phyloP scores from a whole-genome alignment of 2,888 invertebrate species.

The Xestia c-nigrum region DNA sequence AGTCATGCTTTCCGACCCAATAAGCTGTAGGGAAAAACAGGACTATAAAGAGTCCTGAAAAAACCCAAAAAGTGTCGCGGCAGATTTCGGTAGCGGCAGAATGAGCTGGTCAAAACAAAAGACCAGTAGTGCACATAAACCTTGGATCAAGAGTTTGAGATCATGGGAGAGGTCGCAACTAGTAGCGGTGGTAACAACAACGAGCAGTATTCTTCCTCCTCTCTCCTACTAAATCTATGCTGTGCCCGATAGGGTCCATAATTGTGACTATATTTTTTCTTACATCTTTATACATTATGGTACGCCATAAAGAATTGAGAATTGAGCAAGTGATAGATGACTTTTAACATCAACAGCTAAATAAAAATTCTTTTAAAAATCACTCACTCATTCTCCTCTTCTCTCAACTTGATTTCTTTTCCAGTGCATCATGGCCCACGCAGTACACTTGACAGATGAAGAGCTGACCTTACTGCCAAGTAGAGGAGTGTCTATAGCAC shows the following conservation, averaged over 20 bases:
- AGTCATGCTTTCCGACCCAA: not conserved
- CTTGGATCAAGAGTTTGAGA: not conserved
- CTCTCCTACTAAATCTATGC: too few relatives aligned
- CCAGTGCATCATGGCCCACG: constrained; percentile 95
- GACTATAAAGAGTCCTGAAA: not conserved
- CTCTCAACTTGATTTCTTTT: constrained; percentile 18
- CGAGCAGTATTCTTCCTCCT: too few relatives aligned
- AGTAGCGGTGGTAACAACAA: too few relatives aligned
- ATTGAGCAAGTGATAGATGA: too few relatives aligned
- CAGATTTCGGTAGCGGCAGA: not conserved
- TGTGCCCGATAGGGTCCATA: too few relatives aligned
- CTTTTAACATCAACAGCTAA: not conserved
- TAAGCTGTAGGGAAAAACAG: not conserved
- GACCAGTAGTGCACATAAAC: too few relatives aligned
- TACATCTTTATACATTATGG: too few relatives aligned
- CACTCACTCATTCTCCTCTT: not conserved
- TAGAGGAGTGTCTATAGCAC: constrained; percentile 93
- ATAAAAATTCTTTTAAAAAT: not conserved
- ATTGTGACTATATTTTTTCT: too few relatives aligned
- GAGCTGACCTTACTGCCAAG: constrained; percentile 92
- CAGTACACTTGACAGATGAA: constrained; percentile 93
- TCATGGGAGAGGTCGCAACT: not conserved
- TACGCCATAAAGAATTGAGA: too few relatives aligned
- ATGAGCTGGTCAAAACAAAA: not conserved
- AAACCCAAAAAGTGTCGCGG: not conserved